Evolutionary conservation across 2,888 invertebrate species (phyloP).

Genomic region (Tipula lateralis): DNA sequence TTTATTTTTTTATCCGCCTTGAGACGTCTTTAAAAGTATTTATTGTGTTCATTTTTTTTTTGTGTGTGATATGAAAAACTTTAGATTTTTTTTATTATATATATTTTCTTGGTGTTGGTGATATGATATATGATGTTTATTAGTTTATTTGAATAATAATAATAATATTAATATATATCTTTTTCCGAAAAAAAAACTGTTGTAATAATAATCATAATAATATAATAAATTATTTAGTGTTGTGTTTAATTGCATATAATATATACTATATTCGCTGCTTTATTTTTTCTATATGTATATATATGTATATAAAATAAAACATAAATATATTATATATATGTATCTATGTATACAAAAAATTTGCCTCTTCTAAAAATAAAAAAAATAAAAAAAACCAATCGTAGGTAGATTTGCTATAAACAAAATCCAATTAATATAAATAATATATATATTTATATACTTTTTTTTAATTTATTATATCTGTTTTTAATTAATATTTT

Average conservation of each 20-base stretch:
- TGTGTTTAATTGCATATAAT: constrained; percentile 24
- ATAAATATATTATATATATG: background rate
- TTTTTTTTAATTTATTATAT: background rate
- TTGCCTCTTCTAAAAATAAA: constrained; percentile 16
- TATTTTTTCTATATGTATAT: background rate
- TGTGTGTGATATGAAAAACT: constrained; percentile 15
- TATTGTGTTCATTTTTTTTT: background rate
- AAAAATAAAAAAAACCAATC: background rate
- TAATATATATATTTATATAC: background rate
- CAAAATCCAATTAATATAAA: constrained; percentile 4
- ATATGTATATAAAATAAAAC: background rate
- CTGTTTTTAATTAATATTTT: background rate
- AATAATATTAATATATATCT: constrained; percentile 19
- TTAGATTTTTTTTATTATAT: background rate
- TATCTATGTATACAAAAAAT: background rate
- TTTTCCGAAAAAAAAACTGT: background rate
- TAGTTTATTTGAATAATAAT: background rate
- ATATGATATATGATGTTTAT: constrained; percentile 24
- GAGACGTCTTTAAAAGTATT: background rate
- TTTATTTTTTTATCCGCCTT: background rate
- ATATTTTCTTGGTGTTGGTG: constrained; percentile 20
- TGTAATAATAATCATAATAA: constrained; percentile 24
- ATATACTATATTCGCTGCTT: constrained; percentile 11
- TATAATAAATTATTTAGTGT: constrained; percentile 19
- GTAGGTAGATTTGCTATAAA: constrained; percentile 11